A percentile compares a stretch with the other conserved stretches of the same genome.
phyloP scores from a whole-genome alignment of 2,113 vertebrate genomes.

The Artemisiospiza belli region DNA sequence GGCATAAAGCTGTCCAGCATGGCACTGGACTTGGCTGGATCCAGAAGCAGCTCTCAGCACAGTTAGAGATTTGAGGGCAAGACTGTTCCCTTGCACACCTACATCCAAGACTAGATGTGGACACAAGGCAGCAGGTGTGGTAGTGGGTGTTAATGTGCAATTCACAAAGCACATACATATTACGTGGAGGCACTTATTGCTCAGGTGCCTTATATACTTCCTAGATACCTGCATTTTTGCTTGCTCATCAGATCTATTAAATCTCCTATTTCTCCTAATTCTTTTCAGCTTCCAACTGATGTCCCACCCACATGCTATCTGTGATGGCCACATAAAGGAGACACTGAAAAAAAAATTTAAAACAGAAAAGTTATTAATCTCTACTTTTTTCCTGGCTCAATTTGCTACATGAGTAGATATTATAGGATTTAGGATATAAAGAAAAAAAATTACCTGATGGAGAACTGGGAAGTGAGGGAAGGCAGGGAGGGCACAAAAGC shows the following conservation, averaged over 20 bases:
- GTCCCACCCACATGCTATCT: not conserved
- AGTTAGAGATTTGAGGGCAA: not conserved
- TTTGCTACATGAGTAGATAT: not conserved
- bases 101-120: not conserved
- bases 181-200: not conserved
- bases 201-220: not conserved
- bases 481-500: conserved; percentile 68
- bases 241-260: not conserved
- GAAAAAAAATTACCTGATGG: conserved; percentile 76
- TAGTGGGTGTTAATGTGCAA: not conserved
- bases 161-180: not conserved
- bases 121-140: not conserved
- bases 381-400: not conserved
- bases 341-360: not conserved
- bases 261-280: not conserved
- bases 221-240: not conserved
- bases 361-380: not conserved
- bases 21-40: not conserved
- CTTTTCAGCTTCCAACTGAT: not conserved
- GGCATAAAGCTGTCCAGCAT: not conserved
- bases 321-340: not conserved
- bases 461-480: conserved; percentile 75
- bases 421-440: not conserved
- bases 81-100: not conserved
- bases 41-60: not conserved